Conservation (phyloP, 2,888 invertebrate genomes). For the Microctonus aethiopoides region DNA sequence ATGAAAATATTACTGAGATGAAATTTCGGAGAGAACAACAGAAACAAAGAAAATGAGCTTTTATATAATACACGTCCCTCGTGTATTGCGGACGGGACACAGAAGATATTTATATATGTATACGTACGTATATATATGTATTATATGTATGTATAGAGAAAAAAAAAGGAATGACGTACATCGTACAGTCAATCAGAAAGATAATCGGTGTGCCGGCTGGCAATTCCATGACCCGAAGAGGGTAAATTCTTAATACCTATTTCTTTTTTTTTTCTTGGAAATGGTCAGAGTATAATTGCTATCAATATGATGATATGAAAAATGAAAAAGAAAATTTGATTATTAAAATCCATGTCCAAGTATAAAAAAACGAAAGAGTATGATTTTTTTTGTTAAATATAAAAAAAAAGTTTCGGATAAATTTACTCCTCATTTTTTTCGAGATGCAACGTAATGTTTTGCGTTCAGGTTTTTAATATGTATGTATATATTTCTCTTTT, state of each 20-base stretch:
- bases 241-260: conserved; percentile 27
- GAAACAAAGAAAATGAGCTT: conserved; percentile 34
- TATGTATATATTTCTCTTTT: too few relatives aligned
- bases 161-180: conserved; percentile 37
- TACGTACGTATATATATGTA: too few relatives aligned
- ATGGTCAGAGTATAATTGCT: conserved; percentile 25
- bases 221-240: conserved; percentile 40
- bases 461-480: not conserved
- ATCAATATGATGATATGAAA: conserved; percentile 13
- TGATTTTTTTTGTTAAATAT: not conserved
- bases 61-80: conserved; percentile 38
- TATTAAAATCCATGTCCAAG: not conserved
- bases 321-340: not conserved
- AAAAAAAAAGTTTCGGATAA: not conserved
- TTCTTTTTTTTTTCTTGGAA: not conserved
- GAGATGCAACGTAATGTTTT: not conserved
- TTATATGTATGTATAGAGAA: not conserved
- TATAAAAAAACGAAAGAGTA: not conserved
- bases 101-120: not conserved
- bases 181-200: conserved; percentile 47
- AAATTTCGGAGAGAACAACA: conserved; percentile 14
- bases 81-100: conserved; percentile 32
- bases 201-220: conserved; percentile 44
- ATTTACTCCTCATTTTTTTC: not conserved
- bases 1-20: too few relatives aligned